Conservation (phyloP, 2,888 invertebrate genomes). For the Gonocerus acuteangulatus region DNA sequence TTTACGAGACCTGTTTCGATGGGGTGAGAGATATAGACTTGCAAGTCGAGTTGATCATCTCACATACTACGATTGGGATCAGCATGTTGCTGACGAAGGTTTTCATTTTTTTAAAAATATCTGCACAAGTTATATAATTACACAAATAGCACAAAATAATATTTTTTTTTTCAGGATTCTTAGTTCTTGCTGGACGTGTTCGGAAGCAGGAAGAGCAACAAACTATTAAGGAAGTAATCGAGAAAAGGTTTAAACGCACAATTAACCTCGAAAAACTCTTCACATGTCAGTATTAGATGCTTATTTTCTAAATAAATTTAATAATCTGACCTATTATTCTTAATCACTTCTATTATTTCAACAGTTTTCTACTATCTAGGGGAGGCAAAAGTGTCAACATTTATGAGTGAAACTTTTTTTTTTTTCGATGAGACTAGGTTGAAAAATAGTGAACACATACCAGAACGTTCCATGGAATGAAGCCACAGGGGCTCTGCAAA, state of each 20-base stretch:
- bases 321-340: background rate
- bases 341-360: too few relatives aligned
- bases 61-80: constrained; percentile 87
- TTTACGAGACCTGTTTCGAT: constrained; percentile 86
- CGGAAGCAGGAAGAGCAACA: constrained; percentile 72
- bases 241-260: constrained; percentile 69
- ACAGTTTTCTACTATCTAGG: too few relatives aligned
- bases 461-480: too few relatives aligned
- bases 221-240: constrained; percentile 70
- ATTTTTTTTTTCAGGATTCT: constrained; percentile 53
- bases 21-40: constrained; percentile 88
- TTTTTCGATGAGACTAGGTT: too few relatives aligned
- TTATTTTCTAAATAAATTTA: background rate
- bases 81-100: constrained; percentile 90
- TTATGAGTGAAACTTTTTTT: too few relatives aligned
- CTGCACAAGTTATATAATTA: background rate
- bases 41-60: constrained; percentile 54
- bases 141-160: background rate
- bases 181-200: constrained; percentile 88
- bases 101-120: background rate
- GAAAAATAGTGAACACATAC: too few relatives aligned
- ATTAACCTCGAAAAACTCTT: constrained; percentile 66
- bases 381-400: too few relatives aligned
- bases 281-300: constrained; percentile 47
- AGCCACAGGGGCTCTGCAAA: too few relatives aligned